Percentiles rank a stretch among this genome's conserved stretches.
These are phyloP conservation scores for Norana najaformis DNA, from an alignment of 2,888 invertebrate genomes.

Conservation along the genomic window DNA sequence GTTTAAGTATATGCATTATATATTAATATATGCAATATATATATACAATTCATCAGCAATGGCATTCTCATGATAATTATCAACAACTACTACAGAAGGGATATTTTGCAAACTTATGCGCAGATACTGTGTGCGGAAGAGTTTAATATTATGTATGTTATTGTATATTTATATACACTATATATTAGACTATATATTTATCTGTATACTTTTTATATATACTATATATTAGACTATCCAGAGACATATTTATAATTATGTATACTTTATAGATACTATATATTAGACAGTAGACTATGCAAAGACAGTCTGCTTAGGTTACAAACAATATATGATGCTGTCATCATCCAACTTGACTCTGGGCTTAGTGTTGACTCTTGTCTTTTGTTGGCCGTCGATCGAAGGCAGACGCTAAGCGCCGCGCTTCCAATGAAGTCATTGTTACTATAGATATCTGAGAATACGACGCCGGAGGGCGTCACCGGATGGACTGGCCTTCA, in stretches of 20 bases:
- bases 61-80: too few species aligned
- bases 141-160: too few species aligned
- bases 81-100: too few species aligned
- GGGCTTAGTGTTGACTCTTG: neutral
- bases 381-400: neutral
- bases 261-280: neutral
- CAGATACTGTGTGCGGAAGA: too few species aligned
- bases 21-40: too few species aligned
- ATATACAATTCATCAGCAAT: too few species aligned
- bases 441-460: slow-evolving; percentile 1
- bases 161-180: too few species aligned
- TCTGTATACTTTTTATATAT: neutral
- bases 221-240: neutral
- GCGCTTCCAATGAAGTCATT: neutral
- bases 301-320: neutral
- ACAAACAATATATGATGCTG: neutral
- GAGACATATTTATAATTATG: neutral
- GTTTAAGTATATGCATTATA: too few species aligned
- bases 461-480: neutral
- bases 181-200: too few species aligned
- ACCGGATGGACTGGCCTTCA: neutral
- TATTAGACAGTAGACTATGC: neutral
- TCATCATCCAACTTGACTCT: slow-evolving; percentile 13
- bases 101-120: too few species aligned
- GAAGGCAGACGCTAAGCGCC: neutral